Evolutionary conservation across 1,140 invertebrate species (phyloP), one percentile per base, ranked within the genome.

Genomic region (Halictus rubicundus): DNA sequence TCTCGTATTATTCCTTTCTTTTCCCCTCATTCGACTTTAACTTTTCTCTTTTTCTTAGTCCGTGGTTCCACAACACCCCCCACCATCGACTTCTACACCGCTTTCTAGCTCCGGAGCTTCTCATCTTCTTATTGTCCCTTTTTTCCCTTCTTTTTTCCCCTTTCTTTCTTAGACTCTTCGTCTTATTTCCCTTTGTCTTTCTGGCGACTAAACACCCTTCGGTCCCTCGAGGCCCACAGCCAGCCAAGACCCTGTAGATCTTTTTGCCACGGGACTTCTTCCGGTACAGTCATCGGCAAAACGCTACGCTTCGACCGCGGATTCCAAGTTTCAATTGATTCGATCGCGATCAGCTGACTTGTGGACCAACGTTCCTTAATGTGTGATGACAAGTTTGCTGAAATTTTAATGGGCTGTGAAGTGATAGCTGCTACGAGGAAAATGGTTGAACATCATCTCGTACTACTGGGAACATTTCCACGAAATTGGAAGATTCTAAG

Each of bases 181-280:
- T 87, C 82, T 87, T 84, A 82, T 84, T 87, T 87, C 79, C 82
- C 85, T 87, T 87, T 82, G 85, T 85, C 73, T 85, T 75, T 85
- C 60, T 54, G 71, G 46, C 75, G 78, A 65, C 78, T 84, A 80
- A 83, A 87, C 81, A 83, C 61, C 81, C 84, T 74, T 59, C 61
- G 69, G 72, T 81, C 75, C 84, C 72, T 75, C 71, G 63, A 70
- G 73, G 77, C 77, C 77, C 81, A 68, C 65, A 72, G 25, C 78
- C 77, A 83, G 81, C 72, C 71, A 78, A 83, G 71, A 85, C 83
- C 71, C 77, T 82, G 80, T 71, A 74, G 54, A 70, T 79, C 83
- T 86, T 85, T 86, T 85, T 86, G 72, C 81, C 52, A 42, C 74
- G 69, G 70, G 68, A 70, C 81, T 86, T 83, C 76, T 86, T 86